Evolutionary conservation across 2,113 vertebrate genomes (phyloP).

Genomic region (Pseudopodoces humilis): DNA sequence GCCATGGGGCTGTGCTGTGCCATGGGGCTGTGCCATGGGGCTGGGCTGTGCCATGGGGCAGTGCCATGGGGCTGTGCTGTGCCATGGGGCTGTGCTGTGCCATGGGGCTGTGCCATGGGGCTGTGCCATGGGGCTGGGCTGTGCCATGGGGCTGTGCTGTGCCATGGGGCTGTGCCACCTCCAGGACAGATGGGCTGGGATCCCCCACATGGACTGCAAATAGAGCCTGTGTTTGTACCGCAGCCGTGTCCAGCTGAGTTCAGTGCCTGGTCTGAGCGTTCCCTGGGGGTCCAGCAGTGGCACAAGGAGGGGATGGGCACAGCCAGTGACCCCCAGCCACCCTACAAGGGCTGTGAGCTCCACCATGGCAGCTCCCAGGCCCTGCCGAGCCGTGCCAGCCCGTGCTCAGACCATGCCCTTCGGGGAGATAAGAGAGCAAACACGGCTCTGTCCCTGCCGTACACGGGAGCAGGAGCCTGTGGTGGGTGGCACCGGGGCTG

Average conservation of each 20-base stretch:
- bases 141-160: neutral
- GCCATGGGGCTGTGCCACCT: neutral
- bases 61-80: too few relatives aligned
- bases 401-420: neutral
- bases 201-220: neutral
- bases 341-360: neutral
- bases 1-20: neutral
- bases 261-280: neutral
- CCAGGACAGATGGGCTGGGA: rapidly evolving
- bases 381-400: neutral
- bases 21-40: too few relatives aligned
- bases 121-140: neutral
- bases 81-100: neutral
- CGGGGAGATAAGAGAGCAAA: neutral
- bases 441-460: rapidly evolving
- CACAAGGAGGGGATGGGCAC: neutral
- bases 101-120: too few relatives aligned
- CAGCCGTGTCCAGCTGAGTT: neutral
- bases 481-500: rapidly evolving
- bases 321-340: neutral
- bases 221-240: neutral
- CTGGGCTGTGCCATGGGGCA: neutral
- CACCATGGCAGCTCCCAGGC: neutral
- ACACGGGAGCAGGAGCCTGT: neutral
- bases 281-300: rapidly evolving